Evolutionary conservation across 2,113 vertebrate species (phyloP).

Genomic region (Nerophis ophidion): DNA sequence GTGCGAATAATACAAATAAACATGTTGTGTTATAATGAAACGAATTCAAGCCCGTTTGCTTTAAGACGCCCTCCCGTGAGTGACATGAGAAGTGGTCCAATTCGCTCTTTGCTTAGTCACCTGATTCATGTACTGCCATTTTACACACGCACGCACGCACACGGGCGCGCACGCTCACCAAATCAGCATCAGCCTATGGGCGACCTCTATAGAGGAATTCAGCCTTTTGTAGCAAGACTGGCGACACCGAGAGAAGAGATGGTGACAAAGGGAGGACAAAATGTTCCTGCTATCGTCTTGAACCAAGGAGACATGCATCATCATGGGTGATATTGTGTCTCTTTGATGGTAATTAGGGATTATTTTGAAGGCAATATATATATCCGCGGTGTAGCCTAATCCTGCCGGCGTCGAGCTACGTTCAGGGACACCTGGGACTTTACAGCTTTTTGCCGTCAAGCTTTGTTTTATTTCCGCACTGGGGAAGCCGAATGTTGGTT

Average conservation of each 20-base stretch:
- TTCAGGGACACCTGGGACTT: constrained; percentile 4
- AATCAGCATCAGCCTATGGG: constrained; percentile 42
- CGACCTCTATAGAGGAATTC: constrained; percentile 46
- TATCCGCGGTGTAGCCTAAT: background rate
- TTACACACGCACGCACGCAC: constrained; percentile 57
- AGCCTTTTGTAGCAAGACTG: constrained; percentile 39
- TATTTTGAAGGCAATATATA: too few species aligned
- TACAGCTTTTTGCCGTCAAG: background rate
- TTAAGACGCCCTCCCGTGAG: constrained; percentile 71
- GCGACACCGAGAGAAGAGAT: constrained; percentile 10
- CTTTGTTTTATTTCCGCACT: constrained; percentile 10
- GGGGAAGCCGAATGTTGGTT: constrained; percentile 7
- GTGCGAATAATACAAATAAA: too few species aligned
- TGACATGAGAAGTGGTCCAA: constrained; percentile 54
- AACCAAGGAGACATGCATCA: background rate
- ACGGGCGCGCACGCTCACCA: constrained; percentile 5
- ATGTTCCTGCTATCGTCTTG: background rate
- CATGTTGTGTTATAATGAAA: too few species aligned
- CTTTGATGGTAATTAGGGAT: background rate
- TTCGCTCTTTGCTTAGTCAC: constrained; percentile 67
- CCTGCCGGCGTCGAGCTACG: background rate
- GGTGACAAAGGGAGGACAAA: constrained; percentile 4
- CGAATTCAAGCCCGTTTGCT: constrained; percentile 49
- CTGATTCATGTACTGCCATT: constrained; percentile 78
- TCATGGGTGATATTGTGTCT: constrained; percentile 1